Evolutionary conservation across 2,113 vertebrate species (phyloP), one percentile per base, ranked within the genome.

Genomic region (Empidonax alnorum): DNA sequence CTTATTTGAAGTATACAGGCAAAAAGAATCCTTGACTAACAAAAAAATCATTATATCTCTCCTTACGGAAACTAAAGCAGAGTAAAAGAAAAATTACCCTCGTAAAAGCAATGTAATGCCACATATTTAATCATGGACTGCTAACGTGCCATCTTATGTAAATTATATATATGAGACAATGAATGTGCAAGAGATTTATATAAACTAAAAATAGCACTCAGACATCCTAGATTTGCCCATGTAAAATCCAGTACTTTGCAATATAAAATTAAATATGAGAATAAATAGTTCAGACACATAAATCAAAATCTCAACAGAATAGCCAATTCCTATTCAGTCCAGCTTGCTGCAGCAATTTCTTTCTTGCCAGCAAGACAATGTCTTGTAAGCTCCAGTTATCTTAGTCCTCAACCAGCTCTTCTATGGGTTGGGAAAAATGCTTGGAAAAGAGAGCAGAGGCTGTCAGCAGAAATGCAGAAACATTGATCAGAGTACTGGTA

Each of bases 241-340:
- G 69, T 76, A 94, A 95, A 92, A 92, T 47, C 68, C 62, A 84
- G 44, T 5, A 65, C 7, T 75, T 88, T 24, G 35, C 86, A 92
- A 78, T 69, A 76, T 20, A 87, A 94, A 92, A 79, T 91, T 87
- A 94, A 89, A 76, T 61, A 69, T 73, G 61, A 91, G 53, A 87
- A 78, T 75, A 94, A 94, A 56, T 82, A 79, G 31, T 73, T 84
- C 47, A 78, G 89, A 78, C 42, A 56, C 73, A 91, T 84, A 82
- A 90, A 93, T 78, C 47, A 90, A 68, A 95, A 68, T 79, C 74
- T 67, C 37, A 75, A 25, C 25, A 39, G 52, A 93, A 61, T 21
- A 87, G 47, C 9, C 61, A 68, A 72, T 78, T 52, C 35, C 28
- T 73, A 41, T 75, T 84, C 47, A 81, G 35, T 65, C 22, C 73